These are phyloP conservation scores for Hartigia nigra DNA, from an alignment of 2,888 invertebrate genomes.

Conservation along the genomic window DNA sequence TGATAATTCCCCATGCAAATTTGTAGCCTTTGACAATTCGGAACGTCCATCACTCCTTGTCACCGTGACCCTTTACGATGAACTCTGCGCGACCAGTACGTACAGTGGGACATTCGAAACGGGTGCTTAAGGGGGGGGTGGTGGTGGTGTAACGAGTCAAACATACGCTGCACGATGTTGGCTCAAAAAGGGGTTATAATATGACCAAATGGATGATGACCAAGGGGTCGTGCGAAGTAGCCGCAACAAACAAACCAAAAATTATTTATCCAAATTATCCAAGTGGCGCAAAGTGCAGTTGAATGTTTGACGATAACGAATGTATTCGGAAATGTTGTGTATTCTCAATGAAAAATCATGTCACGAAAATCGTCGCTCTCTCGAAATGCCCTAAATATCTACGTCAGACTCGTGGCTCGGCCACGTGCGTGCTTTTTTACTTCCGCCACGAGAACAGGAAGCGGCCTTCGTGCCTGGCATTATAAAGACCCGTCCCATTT, in stretches of 20 bases:
- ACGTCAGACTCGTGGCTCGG: neutral
- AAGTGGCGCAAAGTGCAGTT: neutral
- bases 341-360: neutral
- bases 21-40: neutral
- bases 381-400: neutral
- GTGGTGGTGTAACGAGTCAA: too few species aligned
- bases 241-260: neutral
- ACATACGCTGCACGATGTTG: too few species aligned
- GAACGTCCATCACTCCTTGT: neutral
- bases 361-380: neutral
- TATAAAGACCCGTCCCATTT: neutral
- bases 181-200: neutral
- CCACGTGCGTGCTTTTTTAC: neutral
- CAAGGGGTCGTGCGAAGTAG: neutral
- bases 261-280: neutral
- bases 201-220: neutral
- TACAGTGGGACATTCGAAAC: neutral
- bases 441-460: neutral
- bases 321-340: neutral
- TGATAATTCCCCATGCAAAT: neutral
- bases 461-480: neutral
- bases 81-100: neutral
- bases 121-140: neutral
- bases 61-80: neutral
- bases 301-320: neutral